Conservation (phyloP, 2,113 vertebrate genomes). For the Tragulus kanchil region DNA sequence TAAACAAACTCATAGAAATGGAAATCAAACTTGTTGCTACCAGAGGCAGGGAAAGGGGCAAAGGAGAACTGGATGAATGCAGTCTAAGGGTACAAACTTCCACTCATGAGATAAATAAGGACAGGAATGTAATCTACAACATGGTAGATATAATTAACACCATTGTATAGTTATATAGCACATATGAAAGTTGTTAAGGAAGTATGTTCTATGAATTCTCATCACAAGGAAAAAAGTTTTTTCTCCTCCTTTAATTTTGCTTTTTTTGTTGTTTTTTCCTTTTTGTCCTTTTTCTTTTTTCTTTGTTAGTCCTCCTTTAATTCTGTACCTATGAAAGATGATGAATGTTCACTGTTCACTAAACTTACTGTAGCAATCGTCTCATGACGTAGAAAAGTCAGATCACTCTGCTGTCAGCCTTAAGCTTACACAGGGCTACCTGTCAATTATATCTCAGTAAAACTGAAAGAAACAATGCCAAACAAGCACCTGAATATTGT, state of each 20-base stretch:
- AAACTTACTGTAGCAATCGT: not conserved
- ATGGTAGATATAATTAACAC: not conserved
- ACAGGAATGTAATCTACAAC: not conserved
- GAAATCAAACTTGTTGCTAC: not conserved
- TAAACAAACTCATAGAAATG: not conserved
- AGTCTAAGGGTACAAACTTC: not conserved
- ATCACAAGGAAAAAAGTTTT: not conserved
- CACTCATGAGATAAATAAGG: not conserved
- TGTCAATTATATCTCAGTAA: not conserved
- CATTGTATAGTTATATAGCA: not conserved
- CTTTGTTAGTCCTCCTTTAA: no score
- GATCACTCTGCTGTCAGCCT: not conserved
- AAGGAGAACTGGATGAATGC: not conserved
- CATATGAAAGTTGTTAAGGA: not conserved
- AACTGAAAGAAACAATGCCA: not conserved
- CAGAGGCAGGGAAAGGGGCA: not conserved
- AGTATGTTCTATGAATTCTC: not conserved
- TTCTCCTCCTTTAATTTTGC: not conserved
- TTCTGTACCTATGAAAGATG: not conserved
- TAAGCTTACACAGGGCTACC: not conserved
- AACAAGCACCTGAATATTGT: not conserved
- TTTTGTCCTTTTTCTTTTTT: no score
- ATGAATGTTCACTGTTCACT: not conserved
- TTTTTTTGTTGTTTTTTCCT: no score
- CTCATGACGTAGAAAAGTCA: not conserved